Evolutionary conservation across 2,797 vertebrate species (phyloP).

Genomic region (Orientallactaga sibirica): DNA sequence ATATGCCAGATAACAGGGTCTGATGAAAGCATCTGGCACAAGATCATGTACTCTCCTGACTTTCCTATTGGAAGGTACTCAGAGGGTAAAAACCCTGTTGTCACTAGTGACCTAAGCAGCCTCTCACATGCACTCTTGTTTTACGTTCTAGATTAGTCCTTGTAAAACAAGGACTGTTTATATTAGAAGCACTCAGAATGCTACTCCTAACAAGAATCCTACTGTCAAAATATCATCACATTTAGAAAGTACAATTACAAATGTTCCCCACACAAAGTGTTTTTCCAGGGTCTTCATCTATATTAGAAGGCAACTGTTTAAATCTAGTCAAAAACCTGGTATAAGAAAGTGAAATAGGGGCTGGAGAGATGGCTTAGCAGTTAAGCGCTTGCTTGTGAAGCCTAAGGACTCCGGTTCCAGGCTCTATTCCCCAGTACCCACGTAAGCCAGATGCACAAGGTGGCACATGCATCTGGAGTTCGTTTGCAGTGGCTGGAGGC

Average conservation of each 20-base stretch:
- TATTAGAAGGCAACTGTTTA: slow-evolving; percentile 11
- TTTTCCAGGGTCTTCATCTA: slow-evolving; percentile 34
- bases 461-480: no score
- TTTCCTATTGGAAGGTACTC: slow-evolving; percentile 2
- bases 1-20: not conserved
- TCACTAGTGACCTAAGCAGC: not conserved
- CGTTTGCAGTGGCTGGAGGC: no score
- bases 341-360: not conserved
- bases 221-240: slow-evolving; percentile 52
- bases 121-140: not conserved
- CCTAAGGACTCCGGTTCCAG: no score
- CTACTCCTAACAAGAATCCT: slow-evolving; percentile 8
- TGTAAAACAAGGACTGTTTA: slow-evolving; percentile 43
- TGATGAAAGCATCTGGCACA: not conserved
- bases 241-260: slow-evolving; percentile 54
- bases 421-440: no score
- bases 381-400: no score
- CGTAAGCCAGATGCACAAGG: no score
- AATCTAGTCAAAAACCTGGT: slow-evolving; percentile 42
- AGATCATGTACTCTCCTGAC: not conserved
- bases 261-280: slow-evolving; percentile 19
- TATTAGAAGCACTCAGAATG: slow-evolving; percentile 19
- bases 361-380: no score
- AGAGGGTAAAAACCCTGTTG: slow-evolving; percentile 28
- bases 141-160: slow-evolving; percentile 3